Conservation (phyloP, 2,797 vertebrate species). For the Molossus molossus region DNA sequence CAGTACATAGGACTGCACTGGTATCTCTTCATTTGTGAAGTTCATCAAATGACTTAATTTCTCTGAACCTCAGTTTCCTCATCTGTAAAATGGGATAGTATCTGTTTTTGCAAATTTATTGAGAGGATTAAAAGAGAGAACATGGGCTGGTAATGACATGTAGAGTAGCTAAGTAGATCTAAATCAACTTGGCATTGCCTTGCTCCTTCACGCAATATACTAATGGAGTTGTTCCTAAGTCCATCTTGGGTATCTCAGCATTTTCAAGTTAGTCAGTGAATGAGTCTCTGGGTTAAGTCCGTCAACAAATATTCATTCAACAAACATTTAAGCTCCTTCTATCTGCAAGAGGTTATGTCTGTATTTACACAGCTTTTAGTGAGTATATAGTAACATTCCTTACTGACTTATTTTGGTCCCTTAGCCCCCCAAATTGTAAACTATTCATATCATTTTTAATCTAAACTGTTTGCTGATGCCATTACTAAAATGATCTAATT, state of each 20-base stretch:
- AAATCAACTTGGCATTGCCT: neutral
- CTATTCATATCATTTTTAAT: constrained; percentile 21
- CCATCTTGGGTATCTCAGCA: neutral
- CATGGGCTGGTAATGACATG: neutral
- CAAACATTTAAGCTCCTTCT: constrained; percentile 19
- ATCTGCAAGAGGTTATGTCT: neutral
- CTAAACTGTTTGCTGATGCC: constrained; percentile 14
- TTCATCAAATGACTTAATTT: constrained; percentile 37
- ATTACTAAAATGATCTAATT: neutral
- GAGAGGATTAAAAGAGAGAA: constrained; percentile 30
- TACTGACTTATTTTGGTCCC: constrained; percentile 21
- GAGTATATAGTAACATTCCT: constrained; percentile 4
- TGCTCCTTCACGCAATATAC: neutral
- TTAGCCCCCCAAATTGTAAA: neutral
- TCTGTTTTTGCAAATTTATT: constrained; percentile 34
- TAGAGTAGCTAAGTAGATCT: neutral
- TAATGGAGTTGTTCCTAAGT: neutral
- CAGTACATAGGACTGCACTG: neutral
- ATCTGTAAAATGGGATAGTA: neutral
- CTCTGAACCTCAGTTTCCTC: constrained; percentile 32
- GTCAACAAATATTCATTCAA: constrained; percentile 46
- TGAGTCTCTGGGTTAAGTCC: constrained; percentile 9
- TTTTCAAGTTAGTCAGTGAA: constrained; percentile 14
- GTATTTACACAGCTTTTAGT: constrained; percentile 7
- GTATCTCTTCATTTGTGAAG: neutral